Base-by-base conservation (phyloP, 1,140 invertebrate species). In the Hestina assimilis region DNA sequence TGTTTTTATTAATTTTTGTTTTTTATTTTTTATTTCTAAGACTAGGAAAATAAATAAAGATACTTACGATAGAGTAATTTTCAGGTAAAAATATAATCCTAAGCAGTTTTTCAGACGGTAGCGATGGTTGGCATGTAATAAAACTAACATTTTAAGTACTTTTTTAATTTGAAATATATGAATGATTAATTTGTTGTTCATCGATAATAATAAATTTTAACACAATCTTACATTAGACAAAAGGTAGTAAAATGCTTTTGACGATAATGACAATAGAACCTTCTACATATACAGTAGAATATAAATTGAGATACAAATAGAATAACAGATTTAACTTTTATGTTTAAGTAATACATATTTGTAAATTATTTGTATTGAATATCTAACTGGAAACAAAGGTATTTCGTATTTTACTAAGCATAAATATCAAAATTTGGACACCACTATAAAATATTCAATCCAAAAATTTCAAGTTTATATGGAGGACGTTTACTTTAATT, bases 11-110 rank as follows among this genome's bases (percentile, higher is more conserved):
- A 21, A 17, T 15, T 24, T 2, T 42, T 3, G 12, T 38, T 4
- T 35, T 35, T 17, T 15, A 17, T 24, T 45, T n/a, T 17, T 48
- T 48, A 48, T 48, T 48, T 12, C 45, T 48, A 48, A 48, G 45
- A 48, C 45, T 48, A 48, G 45, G 29, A 48, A 48, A 35, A 46
- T 20, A 17, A 48, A 35, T 48, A 8, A 21, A 2, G 15, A 48
- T 17, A 31, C 31, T 48, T 33, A 48, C 3, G 9, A 33, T 35
- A 20, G 43, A 46, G 11, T 28, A 11, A 14, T 8, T 21, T 3
- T 48, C 21, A 1, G 14, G 21, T 15, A 48, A 21, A 6, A 15
- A 17, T 47, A 46, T 33, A 48, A 31, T 19, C 19, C 24, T 35
- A 48, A 23, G 29, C 5, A 12, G 12, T 31, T 35, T 33, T 48